Evolutionary conservation across 2,888 invertebrate genomes (phyloP).

Genomic region (Amphipoea oculea): DNA sequence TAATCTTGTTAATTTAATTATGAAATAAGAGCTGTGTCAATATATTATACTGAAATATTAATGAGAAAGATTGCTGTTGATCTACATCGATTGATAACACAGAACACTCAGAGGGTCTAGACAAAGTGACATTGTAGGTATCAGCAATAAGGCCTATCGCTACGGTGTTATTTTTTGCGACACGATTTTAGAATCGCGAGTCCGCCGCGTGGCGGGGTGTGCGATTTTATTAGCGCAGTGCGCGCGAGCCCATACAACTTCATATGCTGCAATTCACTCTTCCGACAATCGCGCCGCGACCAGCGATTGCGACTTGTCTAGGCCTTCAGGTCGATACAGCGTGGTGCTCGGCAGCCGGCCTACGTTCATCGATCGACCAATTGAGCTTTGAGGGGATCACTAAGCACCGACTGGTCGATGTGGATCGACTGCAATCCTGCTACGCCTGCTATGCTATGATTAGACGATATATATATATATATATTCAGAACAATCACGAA

Average conservation of each 20-base stretch:
- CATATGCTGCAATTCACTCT: no score
- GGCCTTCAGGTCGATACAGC: not conserved
- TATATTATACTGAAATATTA: not conserved
- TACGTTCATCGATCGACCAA: not conserved
- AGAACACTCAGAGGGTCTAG: not conserved
- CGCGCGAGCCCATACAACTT: no score
- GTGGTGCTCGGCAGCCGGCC: not conserved
- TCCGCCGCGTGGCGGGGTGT: no score
- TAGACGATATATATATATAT: no score
- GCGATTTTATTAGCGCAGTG: no score
- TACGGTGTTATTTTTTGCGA: no score
- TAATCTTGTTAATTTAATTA: not conserved
- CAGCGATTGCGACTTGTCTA: not conserved
- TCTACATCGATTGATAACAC: not conserved
- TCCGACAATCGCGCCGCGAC: no score
- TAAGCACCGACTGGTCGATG: not conserved
- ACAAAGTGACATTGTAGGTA: not conserved
- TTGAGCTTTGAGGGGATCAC: not conserved
- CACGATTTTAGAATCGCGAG: no score
- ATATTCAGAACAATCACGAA: no score
- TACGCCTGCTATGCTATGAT: no score
- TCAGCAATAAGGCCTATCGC: not conserved
- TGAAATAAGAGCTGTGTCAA: not conserved
- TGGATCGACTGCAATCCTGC: no score
- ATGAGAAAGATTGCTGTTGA: not conserved